Evolutionary conservation across 2,888 invertebrate species (phyloP).

Genomic region (Eilema caniola): DNA sequence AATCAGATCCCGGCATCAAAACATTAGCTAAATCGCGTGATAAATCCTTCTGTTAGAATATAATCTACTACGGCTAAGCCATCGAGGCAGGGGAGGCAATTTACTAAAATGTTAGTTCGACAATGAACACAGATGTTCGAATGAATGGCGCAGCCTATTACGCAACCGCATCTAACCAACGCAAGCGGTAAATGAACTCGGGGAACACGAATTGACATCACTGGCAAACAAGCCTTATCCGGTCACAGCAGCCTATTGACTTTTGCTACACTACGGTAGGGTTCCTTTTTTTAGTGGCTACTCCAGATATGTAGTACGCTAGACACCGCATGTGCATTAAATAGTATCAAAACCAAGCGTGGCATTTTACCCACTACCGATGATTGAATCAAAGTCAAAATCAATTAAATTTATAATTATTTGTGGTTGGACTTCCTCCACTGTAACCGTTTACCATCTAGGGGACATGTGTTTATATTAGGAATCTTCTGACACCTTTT

Average conservation of each 20-base stretch:
- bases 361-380: too few species aligned
- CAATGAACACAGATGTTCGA: neutral
- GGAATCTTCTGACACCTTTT: neutral
- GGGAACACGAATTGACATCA: neutral
- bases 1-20: neutral
- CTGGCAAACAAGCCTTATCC: constrained; percentile 4
- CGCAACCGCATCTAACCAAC: neutral
- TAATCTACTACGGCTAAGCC: constrained; percentile 11
- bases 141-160: neutral
- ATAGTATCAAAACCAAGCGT: neutral
- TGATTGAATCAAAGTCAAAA: too few species aligned
- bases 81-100: constrained; percentile 1
- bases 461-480: too few species aligned
- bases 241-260: neutral
- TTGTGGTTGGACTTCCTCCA: too few species aligned
- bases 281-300: neutral
- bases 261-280: neutral
- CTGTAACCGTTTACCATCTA: too few species aligned
- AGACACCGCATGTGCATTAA: neutral
- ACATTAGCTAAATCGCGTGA: constrained; percentile 8
- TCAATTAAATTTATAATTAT: too few species aligned
- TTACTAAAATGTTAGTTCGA: constrained; percentile 11
- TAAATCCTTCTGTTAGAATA: constrained; percentile 6
- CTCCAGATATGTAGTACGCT: neutral
- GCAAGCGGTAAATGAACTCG: constrained; percentile 1